These are phyloP conservation scores for Caenorhabditis remanei DNA, from an alignment of 1,140 invertebrate genomes.

Conservation along the genomic window DNA sequence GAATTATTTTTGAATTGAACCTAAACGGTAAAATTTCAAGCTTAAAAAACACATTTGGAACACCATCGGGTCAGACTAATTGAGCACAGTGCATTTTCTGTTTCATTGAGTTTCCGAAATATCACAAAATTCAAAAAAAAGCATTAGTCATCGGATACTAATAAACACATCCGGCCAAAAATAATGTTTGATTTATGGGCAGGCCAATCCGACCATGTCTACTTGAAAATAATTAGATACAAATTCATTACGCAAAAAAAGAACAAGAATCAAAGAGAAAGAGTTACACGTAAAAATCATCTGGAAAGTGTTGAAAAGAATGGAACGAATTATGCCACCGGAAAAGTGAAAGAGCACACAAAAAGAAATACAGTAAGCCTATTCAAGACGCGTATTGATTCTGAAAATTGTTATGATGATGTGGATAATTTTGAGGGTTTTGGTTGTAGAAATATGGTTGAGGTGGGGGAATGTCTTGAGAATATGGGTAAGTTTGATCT, in stretches of 20 bases:
- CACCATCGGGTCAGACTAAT: too few relatives aligned
- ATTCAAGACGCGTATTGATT: constrained; percentile 1
- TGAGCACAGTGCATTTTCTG: too few relatives aligned
- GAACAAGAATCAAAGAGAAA: not conserved
- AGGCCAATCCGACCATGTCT: too few relatives aligned
- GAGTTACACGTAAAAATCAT: not conserved
- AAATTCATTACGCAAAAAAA: not conserved
- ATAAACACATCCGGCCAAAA: too few relatives aligned
- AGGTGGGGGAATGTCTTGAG: not conserved
- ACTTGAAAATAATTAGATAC: not conserved
- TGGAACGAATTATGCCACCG: not conserved
- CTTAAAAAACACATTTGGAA: too few relatives aligned
- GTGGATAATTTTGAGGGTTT: not conserved
- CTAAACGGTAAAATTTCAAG: too few relatives aligned
- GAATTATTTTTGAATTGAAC: too few relatives aligned
- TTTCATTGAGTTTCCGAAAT: too few relatives aligned
- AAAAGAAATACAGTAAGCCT: too few relatives aligned
- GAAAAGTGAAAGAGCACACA: not conserved
- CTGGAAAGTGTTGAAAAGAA: not conserved
- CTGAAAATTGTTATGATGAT: constrained; percentile 4
- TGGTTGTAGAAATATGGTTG: constrained; percentile 9
- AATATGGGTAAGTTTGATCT: not conserved
- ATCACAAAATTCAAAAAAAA: too few relatives aligned
- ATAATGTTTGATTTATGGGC: too few relatives aligned
- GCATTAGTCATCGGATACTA: too few relatives aligned